Evolutionary conservation across 2,113 vertebrate genomes (phyloP).

Genomic region (Etheostoma spectabile): DNA sequence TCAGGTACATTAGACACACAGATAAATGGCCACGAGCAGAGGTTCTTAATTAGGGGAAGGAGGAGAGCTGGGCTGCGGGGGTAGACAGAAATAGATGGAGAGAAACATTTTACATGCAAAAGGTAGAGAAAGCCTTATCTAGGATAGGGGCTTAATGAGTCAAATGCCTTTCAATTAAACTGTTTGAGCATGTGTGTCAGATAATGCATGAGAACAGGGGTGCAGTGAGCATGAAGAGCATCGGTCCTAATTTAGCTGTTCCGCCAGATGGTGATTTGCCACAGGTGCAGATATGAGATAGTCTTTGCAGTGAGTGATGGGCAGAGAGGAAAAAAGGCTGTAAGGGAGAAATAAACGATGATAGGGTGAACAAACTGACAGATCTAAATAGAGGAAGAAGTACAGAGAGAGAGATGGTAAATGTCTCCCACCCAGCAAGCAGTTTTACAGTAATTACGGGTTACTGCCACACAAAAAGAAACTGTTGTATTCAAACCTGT

Average conservation of each 20-base stretch:
- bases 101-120: constrained; percentile 6
- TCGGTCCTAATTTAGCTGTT: constrained; percentile 60
- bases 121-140: constrained; percentile 31
- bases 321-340: constrained; percentile 30
- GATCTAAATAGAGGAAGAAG: background rate
- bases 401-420: background rate
- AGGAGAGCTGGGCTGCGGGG: background rate
- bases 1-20: constrained; percentile 60
- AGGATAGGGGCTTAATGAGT: constrained; percentile 55
- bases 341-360: constrained; percentile 33
- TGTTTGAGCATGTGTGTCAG: constrained; percentile 57
- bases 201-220: constrained; percentile 42
- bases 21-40: constrained; percentile 59
- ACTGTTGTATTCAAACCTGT: background rate
- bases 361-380: constrained; percentile 40
- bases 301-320: constrained; percentile 60
- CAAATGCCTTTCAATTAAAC: constrained; percentile 66
- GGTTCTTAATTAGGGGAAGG: constrained; percentile 14
- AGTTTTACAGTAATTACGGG: constrained; percentile 20
- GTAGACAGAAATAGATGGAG: constrained; percentile 10
- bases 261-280: constrained; percentile 72
- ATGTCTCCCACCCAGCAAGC: background rate
- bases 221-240: constrained; percentile 69
- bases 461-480: constrained; percentile 5
- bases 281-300: constrained; percentile 69